A percentile compares a stretch with the other conserved stretches of the same genome.
Evolutionary conservation across 1,140 invertebrate species (phyloP).

Genomic region (Calosoma granatense): DNA sequence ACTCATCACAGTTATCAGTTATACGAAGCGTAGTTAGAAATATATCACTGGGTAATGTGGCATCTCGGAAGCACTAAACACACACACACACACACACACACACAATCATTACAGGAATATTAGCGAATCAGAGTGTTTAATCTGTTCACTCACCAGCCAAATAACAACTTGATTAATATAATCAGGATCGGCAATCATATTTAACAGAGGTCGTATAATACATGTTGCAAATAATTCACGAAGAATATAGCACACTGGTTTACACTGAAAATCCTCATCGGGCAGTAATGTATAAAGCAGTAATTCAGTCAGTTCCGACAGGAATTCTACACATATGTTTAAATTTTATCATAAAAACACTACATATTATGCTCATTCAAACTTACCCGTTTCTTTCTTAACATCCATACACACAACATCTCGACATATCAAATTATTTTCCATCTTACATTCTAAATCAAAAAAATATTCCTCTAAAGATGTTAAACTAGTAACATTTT

Average conservation of each 20-base stretch:
- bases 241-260: constrained; percentile 63
- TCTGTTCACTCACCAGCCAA: constrained; percentile 67
- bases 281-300: constrained; percentile 76
- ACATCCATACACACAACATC: constrained; percentile 54
- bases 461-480: constrained; percentile 72
- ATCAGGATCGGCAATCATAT: constrained; percentile 83
- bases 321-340: constrained; percentile 52
- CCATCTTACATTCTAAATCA: constrained; percentile 78
- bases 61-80: constrained; percentile 65
- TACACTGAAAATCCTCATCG: constrained; percentile 76
- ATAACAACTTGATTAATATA: constrained; percentile 88
- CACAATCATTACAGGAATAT: constrained; percentile 12
- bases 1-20: constrained; percentile 67
- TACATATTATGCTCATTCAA: no score
- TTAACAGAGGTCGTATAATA: constrained; percentile 68
- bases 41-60: constrained; percentile 63
- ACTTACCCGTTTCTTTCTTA: constrained; percentile 47
- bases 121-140: not conserved
- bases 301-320: constrained; percentile 75
- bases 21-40: constrained; percentile 72
- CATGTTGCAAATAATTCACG: constrained; percentile 73
- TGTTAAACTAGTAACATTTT: constrained; percentile 21
- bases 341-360: constrained; percentile 16
- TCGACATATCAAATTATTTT: constrained; percentile 59
- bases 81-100: no score